Evolutionary conservation across 2,797 vertebrate species (phyloP), one percentile per base, ranked within the genome.

Genomic region (Morus bassanus): DNA sequence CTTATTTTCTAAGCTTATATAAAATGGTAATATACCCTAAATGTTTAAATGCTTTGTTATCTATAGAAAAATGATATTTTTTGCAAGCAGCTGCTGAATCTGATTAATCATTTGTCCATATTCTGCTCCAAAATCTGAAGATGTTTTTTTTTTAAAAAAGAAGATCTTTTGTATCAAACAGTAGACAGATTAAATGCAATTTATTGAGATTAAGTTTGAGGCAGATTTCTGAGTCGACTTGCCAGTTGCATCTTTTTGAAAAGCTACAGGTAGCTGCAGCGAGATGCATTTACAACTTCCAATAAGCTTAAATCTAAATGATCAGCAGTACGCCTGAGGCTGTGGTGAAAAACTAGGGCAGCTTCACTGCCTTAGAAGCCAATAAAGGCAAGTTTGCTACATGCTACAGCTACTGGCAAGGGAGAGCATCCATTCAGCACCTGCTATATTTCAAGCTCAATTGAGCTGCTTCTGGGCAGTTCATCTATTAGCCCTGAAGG

Each of bases 361-460:
- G 75, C 83, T 91, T 91, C 48, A 30, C 33, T 80, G 70, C 80
- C 84, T 57, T 33, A 39, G 78, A 76, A 94, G 41, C 37, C 92
- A 83, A 60, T 72, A 89, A 89, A 83, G 61, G 72, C 43, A 31
- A 80, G 70, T 89, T 87, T 64, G 74, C 60, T 48, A 35, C 77
- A 35, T 9, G 56, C 41, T 78, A 19, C 67, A 65, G 84, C 81
- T 70, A 28, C 67, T 57, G 84, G 60, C 70, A 73, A 79, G 74
- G 70, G 77, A 90, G 64, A 54, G 39, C 85, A 76, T 88, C 76
- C 85, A 51, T 82, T 93, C 85, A 91, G 90, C 74, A 93, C 85
- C 88, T 92, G 86, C 80, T 74, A 0, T 46, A 51, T 78, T 74
- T 89, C 78, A 90, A 63, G 90, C 74, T 93, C 70, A 84, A 48